These are phyloP conservation scores for Melanotaenia duboulayi DNA, from an alignment of 2,113 vertebrate genomes.

Conservation along the genomic window DNA sequence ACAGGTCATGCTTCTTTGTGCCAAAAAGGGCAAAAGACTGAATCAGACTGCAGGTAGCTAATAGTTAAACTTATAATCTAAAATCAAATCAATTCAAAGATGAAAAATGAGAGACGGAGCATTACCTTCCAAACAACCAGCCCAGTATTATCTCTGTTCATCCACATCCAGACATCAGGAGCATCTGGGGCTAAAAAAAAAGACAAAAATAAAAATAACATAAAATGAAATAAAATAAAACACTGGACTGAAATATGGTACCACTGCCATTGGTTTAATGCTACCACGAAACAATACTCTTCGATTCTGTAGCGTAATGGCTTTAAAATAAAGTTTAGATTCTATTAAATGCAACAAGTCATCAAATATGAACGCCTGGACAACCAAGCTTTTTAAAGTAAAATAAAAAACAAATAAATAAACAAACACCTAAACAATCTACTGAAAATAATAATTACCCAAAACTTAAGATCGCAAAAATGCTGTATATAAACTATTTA, in stretches of 20 bases:
- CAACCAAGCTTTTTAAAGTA: too few species aligned
- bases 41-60: too few species aligned
- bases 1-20: not conserved
- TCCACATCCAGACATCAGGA: slow-evolving; percentile 79
- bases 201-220: slow-evolving; percentile 14
- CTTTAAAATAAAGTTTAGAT: too few species aligned
- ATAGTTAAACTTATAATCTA: not conserved
- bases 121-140: slow-evolving; percentile 81
- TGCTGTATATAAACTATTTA: slow-evolving; percentile 41
- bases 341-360: not conserved
- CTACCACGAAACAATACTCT: not conserved
- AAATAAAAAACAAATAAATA: not conserved
- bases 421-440: too few species aligned
- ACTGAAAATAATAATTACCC: too few species aligned
- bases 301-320: not conserved
- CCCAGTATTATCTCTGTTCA: slow-evolving; percentile 66
- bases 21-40: not conserved
- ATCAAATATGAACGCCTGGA: not conserved
- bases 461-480: not conserved
- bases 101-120: not conserved
- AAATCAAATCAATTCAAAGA: slow-evolving; percentile 12
- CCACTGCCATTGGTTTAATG: not conserved
- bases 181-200: slow-evolving; percentile 70
- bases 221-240: not conserved
- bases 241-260: not conserved